Evolutionary conservation across 1,140 invertebrate species (phyloP), one percentile per base, ranked within the genome.

Genomic region (Lepidurus packardi): DNA sequence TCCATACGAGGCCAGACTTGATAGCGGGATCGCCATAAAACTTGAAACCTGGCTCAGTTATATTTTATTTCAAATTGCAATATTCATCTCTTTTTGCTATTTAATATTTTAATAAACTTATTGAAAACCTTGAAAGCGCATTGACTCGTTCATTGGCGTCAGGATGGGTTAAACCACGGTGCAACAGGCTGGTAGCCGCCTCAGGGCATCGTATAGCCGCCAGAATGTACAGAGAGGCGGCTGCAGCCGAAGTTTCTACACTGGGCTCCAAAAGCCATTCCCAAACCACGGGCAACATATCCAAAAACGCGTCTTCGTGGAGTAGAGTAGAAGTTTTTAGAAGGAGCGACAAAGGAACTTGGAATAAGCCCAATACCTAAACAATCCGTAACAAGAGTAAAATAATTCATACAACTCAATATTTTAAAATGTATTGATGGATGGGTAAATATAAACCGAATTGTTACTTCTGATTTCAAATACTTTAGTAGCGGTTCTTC

Each of bases 1-100:
- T 99, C 98, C 96, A 99, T 98, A 79, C 97, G 89, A 0, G 96
- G 94, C 97, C 97, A 99, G 7, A 98, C 95, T 88, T 99, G 98
- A 85, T 96, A 98, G n/a, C 98, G 88, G 81, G 94, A 91, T 83
- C 95, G 95, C 98, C 98, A 99, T 45, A 99, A 87, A 9, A 94
- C 91, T 89, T 97, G 92, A 87, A 98, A 99, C 80, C 94, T 90
- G 79, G 16, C 78, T 81, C 79, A 43, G 76, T 78, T 79, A 77
- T 75, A 79, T 80, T 16, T 34, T 34, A n/a, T 9, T 21, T 16
- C 10, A 74, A 74, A 21, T 9, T 11, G n/a, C 65, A 73, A 73
- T 73, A 73, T 73, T 73, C n/a, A n/a, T 73, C 2, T n/a, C 65
- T 4, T 1, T 73, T n/a, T n/a, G 65, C 65, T 5, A n/a, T 24